phyloP scores from a whole-genome alignment of 1,140 invertebrate genomes.

The Diabrotica virgifera region DNA sequence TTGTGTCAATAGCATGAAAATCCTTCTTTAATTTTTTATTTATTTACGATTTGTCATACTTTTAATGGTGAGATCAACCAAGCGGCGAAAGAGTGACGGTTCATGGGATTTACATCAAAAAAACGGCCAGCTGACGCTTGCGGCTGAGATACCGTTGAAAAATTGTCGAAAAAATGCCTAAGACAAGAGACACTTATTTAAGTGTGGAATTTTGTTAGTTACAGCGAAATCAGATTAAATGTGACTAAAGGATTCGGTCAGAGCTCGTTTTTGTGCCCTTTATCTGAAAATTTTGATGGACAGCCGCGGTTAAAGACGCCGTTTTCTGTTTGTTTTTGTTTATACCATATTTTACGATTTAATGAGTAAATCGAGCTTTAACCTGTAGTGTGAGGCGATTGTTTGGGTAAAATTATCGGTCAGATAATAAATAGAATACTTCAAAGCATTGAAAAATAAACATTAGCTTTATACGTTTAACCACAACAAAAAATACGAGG shows the following conservation, averaged over 20 bases:
- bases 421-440: no score
- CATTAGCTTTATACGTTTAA: no score
- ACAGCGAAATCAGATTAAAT: neutral
- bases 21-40: constrained; percentile 21
- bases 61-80: constrained; percentile 29
- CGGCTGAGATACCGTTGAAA: neutral
- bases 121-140: neutral
- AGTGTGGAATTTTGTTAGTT: constrained; percentile 2
- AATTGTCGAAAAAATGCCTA: neutral
- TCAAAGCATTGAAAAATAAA: no score
- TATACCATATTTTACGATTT: neutral
- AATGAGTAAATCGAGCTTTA: neutral
- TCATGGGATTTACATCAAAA: constrained; percentile 6
- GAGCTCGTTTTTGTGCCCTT: no score
- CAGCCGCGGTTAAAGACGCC: neutral
- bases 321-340: neutral
- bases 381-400: no score
- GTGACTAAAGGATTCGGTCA: neutral
- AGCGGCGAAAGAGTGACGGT: constrained; percentile 24
- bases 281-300: neutral
- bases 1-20: constrained; percentile 29
- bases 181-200: neutral
- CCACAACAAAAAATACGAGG: no score
- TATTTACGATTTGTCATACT: constrained; percentile 25
- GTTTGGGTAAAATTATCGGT: no score